Conservation (phyloP, 2,113 vertebrate species). For the Chlamydotis undulata region DNA sequence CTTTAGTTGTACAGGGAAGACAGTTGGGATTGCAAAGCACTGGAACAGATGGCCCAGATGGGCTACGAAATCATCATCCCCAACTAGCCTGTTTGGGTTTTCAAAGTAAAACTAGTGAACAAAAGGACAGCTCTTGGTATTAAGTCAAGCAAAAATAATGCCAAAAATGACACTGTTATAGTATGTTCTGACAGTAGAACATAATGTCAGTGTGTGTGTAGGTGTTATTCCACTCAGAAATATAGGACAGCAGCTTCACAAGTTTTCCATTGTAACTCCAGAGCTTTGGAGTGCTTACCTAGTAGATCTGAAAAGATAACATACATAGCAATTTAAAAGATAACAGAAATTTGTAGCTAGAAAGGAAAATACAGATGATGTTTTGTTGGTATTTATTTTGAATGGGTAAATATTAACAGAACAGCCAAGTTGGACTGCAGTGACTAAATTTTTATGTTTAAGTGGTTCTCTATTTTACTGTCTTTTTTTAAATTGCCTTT, state of each 20-base stretch:
- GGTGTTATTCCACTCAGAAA: not conserved
- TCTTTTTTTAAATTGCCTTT: not conserved
- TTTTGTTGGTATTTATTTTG: not conserved
- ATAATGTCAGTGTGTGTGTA: not conserved
- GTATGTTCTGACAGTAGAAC: not conserved
- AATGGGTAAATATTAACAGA: not conserved
- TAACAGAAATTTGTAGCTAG: not conserved
- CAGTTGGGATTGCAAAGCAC: not conserved
- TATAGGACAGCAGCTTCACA: not conserved
- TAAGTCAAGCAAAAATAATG: not conserved
- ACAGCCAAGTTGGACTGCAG: not conserved
- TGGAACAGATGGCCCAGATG: not conserved
- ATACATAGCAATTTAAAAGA: not conserved
- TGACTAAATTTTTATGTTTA: not conserved
- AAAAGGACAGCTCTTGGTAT: not conserved
- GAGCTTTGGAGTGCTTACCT: not conserved
- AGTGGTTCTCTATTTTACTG: not conserved
- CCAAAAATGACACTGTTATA: not conserved
- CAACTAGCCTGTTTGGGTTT: not conserved
- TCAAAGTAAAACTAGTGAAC: not conserved
- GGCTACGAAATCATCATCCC: not conserved
- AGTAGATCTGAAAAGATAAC: not conserved
- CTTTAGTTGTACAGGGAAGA: not conserved
- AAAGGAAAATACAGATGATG: not conserved
- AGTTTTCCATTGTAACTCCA: not conserved